Evolutionary conservation across 2,888 invertebrate genomes (phyloP), one percentile per base, ranked within the genome.

Genomic region (Achlya flavicornis): DNA sequence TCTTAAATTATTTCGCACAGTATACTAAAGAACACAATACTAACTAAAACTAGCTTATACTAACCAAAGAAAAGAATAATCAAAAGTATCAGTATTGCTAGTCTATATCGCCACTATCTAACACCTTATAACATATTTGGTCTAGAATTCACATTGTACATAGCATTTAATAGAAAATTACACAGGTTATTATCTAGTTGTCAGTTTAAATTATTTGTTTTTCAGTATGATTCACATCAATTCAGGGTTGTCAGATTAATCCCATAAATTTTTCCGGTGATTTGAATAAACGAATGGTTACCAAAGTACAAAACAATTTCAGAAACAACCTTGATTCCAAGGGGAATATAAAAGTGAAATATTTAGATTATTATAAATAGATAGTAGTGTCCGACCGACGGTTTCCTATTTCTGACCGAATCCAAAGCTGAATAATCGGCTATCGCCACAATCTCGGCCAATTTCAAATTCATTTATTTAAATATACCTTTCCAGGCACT

Each of bases 51-150:
- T 4, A 53, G 53, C 19, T 53, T 41, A 12, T 26, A 26, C 16
- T 11, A 60, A 60, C 60, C 59, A 33, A 41, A 19, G 53, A 19
- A 10, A 19, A 43, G 12, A 43, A n/a, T 14, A 53, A 14, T 12
- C 41, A 35, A 19, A 41, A 12, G 41, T 59, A 58, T 59, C 41
- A 67, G 35, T 57, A 61, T 43, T 62, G 75, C 75, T 73, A 74
- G 64, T 78, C 70, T 66, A 70, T 76, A 75, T 76, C 68, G 73
- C 71, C 68, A 74, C 70, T 73, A 38, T n/a, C 8, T 8, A 1
- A 41, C 41, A 12, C 12, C 12, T 41, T 38, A 38, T 38, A 12
- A 12, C 3, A 70, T 46, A 64, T 63, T 46, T 60, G 61, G 68
- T 64, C 35, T 63, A 66, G 66, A 59, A 35, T 61, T 60, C 63